Percentiles rank a stretch among this genome's conserved stretches.
phyloP scores from a whole-genome alignment of 2,113 vertebrate species.

The Triplophysa siluroides region DNA sequence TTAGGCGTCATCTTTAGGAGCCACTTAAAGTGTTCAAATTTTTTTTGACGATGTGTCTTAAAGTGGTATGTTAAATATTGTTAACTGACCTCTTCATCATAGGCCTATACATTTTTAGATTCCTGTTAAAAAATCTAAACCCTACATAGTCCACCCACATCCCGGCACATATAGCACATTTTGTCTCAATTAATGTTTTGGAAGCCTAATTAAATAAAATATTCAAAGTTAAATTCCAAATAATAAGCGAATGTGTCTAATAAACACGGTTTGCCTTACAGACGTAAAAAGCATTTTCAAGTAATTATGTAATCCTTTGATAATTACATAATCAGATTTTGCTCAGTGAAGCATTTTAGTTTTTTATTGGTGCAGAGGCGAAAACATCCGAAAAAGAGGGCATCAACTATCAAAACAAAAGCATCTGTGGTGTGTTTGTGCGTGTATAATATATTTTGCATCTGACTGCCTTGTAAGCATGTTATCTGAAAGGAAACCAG shows the following conservation, averaged over 20 bases:
- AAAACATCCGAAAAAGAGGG: neutral
- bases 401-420: neutral
- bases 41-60: too few relatives aligned
- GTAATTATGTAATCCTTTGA: conserved; percentile 16
- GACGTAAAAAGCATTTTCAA: neutral
- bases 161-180: too few relatives aligned
- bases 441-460: neutral
- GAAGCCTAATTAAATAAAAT: neutral
- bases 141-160: too few relatives aligned
- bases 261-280: neutral
- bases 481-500: conserved; percentile 30
- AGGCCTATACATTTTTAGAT: too few relatives aligned
- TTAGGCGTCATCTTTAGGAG: too few relatives aligned
- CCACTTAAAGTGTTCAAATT: too few relatives aligned
- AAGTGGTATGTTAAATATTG: too few relatives aligned
- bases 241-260: neutral
- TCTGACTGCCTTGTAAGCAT: conserved; percentile 33
- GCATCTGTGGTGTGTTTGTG: conserved; percentile 33
- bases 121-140: too few relatives aligned
- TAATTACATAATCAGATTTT: conserved; percentile 40
- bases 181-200: neutral
- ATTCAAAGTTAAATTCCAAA: neutral
- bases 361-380: neutral
- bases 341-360: conserved; percentile 18
- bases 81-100: too few relatives aligned